Evolutionary conservation across 2,888 invertebrate species (phyloP).

Genomic region (Polyploca ridens): DNA sequence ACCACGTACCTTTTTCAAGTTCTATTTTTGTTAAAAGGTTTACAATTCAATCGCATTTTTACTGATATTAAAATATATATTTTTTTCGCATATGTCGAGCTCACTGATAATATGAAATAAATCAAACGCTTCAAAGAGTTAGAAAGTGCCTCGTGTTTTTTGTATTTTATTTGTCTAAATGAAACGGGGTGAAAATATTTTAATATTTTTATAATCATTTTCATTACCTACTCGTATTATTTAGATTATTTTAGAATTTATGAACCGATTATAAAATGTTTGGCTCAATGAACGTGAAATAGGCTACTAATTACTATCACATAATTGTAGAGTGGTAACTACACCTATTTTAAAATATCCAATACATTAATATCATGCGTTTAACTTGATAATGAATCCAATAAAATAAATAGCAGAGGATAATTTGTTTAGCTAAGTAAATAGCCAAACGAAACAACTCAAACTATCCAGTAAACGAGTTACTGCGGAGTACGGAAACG

Average conservation of each 20-base stretch:
- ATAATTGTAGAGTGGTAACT: neutral
- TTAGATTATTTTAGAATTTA: too few relatives aligned
- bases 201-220: too few relatives aligned
- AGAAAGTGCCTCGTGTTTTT: neutral
- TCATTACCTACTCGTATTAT: too few relatives aligned
- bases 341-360: neutral
- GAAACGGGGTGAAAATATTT: too few relatives aligned
- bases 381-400: neutral
- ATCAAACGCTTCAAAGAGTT: neutral
- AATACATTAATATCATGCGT: neutral
- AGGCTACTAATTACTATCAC: too few relatives aligned
- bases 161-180: too few relatives aligned
- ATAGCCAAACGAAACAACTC: constrained; percentile 24
- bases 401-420: constrained; percentile 6
- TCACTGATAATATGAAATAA: neutral
- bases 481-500: constrained; percentile 41
- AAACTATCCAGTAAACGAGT: constrained; percentile 28
- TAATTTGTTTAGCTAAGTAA: constrained; percentile 23
- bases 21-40: too few relatives aligned
- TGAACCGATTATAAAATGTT: neutral
- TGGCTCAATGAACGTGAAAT: neutral
- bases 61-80: too few relatives aligned
- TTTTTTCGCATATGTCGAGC: too few relatives aligned
- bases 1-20: too few relatives aligned
- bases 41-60: too few relatives aligned